Conservation (phyloP, 2,113 vertebrate genomes). For the Lates calcarifer region DNA sequence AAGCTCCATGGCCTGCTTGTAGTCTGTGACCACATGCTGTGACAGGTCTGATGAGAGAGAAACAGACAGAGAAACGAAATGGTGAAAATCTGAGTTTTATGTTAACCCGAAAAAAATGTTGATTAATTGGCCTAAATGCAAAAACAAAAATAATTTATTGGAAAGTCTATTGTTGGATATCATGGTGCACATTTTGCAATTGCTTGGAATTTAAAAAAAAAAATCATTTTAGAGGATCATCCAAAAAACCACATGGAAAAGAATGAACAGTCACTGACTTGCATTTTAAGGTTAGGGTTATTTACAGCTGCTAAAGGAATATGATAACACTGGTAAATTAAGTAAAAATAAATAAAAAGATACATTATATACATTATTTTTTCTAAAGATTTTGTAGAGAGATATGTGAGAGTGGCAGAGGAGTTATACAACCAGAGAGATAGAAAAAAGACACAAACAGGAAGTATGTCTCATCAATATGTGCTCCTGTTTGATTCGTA, state of each 20-base stretch:
- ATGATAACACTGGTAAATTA: background rate
- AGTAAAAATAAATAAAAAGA: background rate
- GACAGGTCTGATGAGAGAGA: constrained; percentile 88
- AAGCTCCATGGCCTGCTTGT: constrained; percentile 92
- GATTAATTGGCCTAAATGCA: background rate
- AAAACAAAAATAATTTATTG: too few relatives aligned
- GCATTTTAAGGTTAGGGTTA: background rate
- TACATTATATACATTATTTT: too few relatives aligned
- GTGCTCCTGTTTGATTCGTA: constrained; percentile 14
- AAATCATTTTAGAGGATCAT: background rate
- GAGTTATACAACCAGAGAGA: background rate
- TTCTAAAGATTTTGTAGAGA: background rate
- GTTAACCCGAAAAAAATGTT: too few relatives aligned
- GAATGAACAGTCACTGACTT: background rate
- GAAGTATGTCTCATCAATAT: constrained; percentile 40
- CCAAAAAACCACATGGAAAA: background rate
- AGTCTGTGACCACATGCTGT: constrained; percentile 93
- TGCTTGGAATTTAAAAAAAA: background rate
- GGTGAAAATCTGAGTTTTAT: background rate
- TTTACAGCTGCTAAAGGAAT: background rate
- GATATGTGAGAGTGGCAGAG: background rate
- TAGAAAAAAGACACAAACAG: constrained; percentile 30
- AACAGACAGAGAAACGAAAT: background rate
- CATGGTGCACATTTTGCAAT: background rate
- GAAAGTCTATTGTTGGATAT: background rate